A percentile compares a stretch with the other conserved stretches of the same genome.
These are phyloP conservation scores for Choloepus didactylus DNA, from an alignment of 2,797 vertebrate genomes.

Conservation along the genomic window DNA sequence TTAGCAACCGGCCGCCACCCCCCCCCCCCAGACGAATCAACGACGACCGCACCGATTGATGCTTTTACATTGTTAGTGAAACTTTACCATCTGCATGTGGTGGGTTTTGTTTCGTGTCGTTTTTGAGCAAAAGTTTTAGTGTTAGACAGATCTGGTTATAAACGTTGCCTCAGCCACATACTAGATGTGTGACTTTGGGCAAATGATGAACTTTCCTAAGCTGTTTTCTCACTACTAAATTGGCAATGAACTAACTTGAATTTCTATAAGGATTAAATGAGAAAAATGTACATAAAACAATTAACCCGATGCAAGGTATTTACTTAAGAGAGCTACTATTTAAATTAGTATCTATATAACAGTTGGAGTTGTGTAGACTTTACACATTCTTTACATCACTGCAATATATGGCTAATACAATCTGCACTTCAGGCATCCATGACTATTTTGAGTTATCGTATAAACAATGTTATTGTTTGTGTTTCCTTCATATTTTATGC, in stretches of 20 bases:
- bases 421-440: not conserved
- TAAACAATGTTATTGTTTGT: not conserved
- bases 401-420: not conserved
- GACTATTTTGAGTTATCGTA: not conserved
- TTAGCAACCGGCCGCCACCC: no score
- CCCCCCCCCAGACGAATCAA: no score
- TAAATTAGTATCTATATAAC: not conserved
- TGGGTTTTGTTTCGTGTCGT: constrained; percentile 9
- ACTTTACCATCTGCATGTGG: not conserved
- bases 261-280: not conserved
- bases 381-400: not conserved
- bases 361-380: not conserved
- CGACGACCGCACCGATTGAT: no score
- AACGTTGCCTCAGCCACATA: not conserved
- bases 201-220: constrained; percentile 48
- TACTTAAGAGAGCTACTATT: not conserved
- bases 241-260: not conserved
- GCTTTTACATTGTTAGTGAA: not conserved
- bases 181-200: not conserved
- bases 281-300: constrained; percentile 16
- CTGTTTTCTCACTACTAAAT: not conserved
- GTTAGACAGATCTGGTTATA: not conserved
- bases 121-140: constrained; percentile 23
- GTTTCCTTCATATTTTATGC: not conserved
- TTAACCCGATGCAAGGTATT: not conserved